Evolutionary conservation across 2,113 vertebrate genomes (phyloP), one percentile per base, ranked within the genome.

Genomic region (Percopsis transmontana): DNA sequence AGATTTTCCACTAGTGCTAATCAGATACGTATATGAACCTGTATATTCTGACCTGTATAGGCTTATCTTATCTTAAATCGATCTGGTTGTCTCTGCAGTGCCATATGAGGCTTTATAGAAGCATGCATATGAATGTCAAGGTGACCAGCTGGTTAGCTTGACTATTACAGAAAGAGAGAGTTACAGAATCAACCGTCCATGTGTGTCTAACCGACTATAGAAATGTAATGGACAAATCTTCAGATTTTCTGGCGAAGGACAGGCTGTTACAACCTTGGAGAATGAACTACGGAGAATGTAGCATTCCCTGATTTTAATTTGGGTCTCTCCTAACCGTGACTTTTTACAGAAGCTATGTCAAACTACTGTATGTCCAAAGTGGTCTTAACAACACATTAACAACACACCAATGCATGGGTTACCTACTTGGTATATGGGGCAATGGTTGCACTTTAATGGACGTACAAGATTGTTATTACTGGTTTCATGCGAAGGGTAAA

Each of bases 1-100:
- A 33, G 5, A 7, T 79, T 71, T 64, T 75, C 56, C 62, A 63
- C 69, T 73, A 63, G 76, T 66, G 54, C 64, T 84, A 85, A 87
- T 81, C 81, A 84, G 77, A 70, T 65, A 23, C 72, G 72, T 54
- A 59, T 73, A 55, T 14, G 27, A 33, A 6, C 27, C 27, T 33
- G 27, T 33, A 33, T 33, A 33, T 33, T 33, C 27, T 33, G 27
- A 11, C 64, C 64, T 64, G 55, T 45, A 39, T 18, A 48, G 53
- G 51, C 55, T 39, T 54, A 60, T 2, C 18, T 64, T 66, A 62
- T 71, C 23, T n/a, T n/a, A 64, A 52, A 40, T 61, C n/a, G 21
- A 19, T 5, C 20, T 53, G 20, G 11, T 24, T 53, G 11, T 20
- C n/a, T 19, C 6, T 52, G 27, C 58, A 24, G 24, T 65, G 47